A percentile compares a stretch with the other conserved stretches of the same genome.
These are phyloP conservation scores for Eupithecia insigniata DNA, from an alignment of 2,888 invertebrate species.

Conservation along the genomic window DNA sequence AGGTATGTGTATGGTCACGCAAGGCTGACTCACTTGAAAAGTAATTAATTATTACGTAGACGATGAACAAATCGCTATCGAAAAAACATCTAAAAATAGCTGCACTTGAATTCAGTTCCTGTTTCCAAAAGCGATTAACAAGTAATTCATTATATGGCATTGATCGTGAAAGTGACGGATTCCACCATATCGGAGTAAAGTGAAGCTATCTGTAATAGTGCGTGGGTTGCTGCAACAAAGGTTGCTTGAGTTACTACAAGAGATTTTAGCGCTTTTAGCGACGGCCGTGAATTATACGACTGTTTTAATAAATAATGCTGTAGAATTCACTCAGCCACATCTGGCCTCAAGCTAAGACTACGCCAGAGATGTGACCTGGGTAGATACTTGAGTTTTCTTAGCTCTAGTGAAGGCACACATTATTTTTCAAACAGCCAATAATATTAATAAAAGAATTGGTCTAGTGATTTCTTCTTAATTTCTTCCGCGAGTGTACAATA, in stretches of 20 bases:
- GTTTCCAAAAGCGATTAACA: slow-evolving; percentile 10
- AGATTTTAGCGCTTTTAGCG: neutral
- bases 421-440: neutral
- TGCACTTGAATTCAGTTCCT: slow-evolving; percentile 16
- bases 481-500: neutral
- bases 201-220: neutral
- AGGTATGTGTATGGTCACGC: neutral
- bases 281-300: too few species aligned
- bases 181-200: neutral
- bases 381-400: too few species aligned
- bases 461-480: neutral
- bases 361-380: too few species aligned
- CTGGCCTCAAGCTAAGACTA: too few species aligned
- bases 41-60: slow-evolving; percentile 8
- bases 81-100: slow-evolving; percentile 16
- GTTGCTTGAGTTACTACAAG: neutral
- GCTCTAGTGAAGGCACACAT: too few species aligned
- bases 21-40: slow-evolving; percentile 5
- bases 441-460: neutral
- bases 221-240: too few species aligned
- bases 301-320: neutral
- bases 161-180: slow-evolving; percentile 28
- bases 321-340: too few species aligned
- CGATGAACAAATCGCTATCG: slow-evolving; percentile 8
- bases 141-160: slow-evolving; percentile 3